Evolutionary conservation across 2,888 invertebrate genomes (phyloP).

Genomic region (Hipparchia sbordonii): DNA sequence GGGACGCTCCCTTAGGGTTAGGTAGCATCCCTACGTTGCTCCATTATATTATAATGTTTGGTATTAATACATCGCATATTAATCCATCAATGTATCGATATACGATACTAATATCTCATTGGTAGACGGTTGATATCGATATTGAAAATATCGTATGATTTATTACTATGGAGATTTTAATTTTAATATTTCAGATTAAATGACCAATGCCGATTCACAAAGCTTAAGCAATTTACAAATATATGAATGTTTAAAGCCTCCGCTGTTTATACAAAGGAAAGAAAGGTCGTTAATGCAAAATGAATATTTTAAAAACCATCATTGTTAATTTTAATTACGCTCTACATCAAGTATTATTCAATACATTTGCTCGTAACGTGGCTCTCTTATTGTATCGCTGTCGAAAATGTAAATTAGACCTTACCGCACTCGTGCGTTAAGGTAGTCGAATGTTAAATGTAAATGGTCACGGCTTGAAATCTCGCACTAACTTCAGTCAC

Average conservation of each 20-base stretch:
- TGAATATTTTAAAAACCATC: neutral
- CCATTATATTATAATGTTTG: neutral
- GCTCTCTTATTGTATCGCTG: no score
- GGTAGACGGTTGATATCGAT: neutral
- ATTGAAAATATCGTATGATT: slow-evolving; percentile 16
- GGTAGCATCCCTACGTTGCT: neutral
- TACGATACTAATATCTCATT: slow-evolving; percentile 2
- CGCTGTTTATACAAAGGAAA: slow-evolving; percentile 1
- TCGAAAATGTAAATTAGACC: no score
- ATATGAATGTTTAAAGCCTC: neutral
- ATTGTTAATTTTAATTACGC: neutral
- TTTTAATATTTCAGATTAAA: neutral
- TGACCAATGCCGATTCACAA: slow-evolving; percentile 12
- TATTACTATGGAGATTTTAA: neutral
- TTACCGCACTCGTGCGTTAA: no score
- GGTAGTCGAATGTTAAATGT: no score
- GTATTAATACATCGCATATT: slow-evolving; percentile 14
- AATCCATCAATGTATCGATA: neutral
- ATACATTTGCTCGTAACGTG: neutral
- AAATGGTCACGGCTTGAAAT: no score
- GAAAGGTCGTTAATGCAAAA: neutral
- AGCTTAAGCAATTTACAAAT: slow-evolving; percentile 16
- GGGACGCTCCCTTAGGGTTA: neutral
- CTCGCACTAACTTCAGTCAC: no score
- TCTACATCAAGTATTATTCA: neutral